Percentiles rank a stretch among this genome's conserved stretches.
Conservation (phyloP, 2,113 vertebrate species). For the Eptesicus fuscus region DNA sequence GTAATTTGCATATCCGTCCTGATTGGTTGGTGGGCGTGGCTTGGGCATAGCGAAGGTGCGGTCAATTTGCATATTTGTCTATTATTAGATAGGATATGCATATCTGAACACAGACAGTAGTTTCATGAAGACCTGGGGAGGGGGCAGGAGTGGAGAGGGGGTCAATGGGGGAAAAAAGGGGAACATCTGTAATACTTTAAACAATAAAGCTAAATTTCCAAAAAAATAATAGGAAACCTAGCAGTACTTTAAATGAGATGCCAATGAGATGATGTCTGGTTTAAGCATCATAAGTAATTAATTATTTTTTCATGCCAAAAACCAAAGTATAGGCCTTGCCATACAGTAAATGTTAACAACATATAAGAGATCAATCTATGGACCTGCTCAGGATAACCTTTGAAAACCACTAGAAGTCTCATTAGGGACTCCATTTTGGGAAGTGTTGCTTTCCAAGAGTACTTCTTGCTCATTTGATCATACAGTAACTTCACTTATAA, state of each 20-base stretch:
- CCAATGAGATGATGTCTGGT: conserved; percentile 48
- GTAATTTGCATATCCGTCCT: too few species aligned
- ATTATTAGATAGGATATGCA: too few species aligned
- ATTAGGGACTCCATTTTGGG: not conserved
- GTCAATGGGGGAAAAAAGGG: too few species aligned
- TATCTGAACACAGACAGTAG: too few species aligned
- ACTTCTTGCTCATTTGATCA: not conserved
- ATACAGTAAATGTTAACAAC: conserved; percentile 35
- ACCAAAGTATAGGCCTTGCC: conserved; percentile 40
- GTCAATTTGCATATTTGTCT: too few species aligned
- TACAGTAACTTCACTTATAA: not conserved
- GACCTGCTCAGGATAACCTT: not conserved
- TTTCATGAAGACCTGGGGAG: too few species aligned
- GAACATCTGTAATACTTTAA: too few species aligned
- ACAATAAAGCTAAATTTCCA: too few species aligned
- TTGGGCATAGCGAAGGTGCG: too few species aligned
- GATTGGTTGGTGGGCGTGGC: too few species aligned
- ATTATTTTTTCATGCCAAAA: conserved; percentile 49
- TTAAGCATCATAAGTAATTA: conserved; percentile 61
- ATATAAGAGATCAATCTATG: conserved; percentile 12
- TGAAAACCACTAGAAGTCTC: not conserved
- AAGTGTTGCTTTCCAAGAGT: conserved; percentile 12
- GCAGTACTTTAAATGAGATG: conserved; percentile 49
- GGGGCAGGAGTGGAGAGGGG: too few species aligned
- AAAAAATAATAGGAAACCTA: conserved; percentile 31